Evolutionary conservation across 2,797 vertebrate genomes (phyloP), one percentile per base, ranked within the genome.

Genomic region (Oophaga sylvatica): DNA sequence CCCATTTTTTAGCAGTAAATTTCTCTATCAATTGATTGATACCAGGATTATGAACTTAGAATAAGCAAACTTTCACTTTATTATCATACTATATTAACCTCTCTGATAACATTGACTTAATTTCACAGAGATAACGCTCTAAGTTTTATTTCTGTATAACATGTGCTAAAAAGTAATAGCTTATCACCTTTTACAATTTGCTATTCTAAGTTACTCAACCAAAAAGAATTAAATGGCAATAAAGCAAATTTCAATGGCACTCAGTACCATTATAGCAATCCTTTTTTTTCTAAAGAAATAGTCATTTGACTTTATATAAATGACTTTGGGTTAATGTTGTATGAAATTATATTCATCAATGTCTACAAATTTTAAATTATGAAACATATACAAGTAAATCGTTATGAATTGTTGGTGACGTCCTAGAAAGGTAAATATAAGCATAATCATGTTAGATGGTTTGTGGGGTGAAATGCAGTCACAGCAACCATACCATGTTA

Each of bases 131-230:
- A 79, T 80, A 80, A 88, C 71, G 31, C n/a, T 70, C 67, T 77
- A 87, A 10, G 73, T 78, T 88, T 79, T 84, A 88, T 68, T 80
- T 59, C 41, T 59, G 71, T 71, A 87, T 84, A 84, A 31, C 35
- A 53, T 70, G 75, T 84, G 48, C 77, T 88, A 80, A 88, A 88
- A 84, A 79, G 73, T 88, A 80, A 80, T 88, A 71, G 81, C 45
- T 68, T 70, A 45, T 83, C 67, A 70, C 68, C 57, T 88, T 88
- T 78, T 83, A 78, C 79, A 68, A 88, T 83, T 88, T 83, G 81
- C 63, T 26, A 73, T 67, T 79, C 81, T 60, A 60, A 71, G 81
- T 48, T 71, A 60, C 45, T 62, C 48, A 88, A 77, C 73, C 65
- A 79, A 79, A 87, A 70, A 57, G 35, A 84, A 88, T 83, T 80